phyloP scores from a whole-genome alignment of 1,140 invertebrate genomes.

The Yoshiicerus persimilis region DNA sequence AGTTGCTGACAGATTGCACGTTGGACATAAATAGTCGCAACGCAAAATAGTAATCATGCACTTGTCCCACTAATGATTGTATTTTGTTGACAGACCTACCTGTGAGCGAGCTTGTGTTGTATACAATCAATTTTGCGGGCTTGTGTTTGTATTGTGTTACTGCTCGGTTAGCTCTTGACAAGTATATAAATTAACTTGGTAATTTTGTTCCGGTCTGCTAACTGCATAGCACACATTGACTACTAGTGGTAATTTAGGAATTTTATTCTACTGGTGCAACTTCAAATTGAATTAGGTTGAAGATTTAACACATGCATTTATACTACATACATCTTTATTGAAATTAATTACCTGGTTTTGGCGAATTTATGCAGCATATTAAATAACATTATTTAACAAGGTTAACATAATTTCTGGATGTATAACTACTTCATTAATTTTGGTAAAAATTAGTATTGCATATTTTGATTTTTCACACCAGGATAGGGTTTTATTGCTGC shows the following conservation, averaged over 20 bases:
- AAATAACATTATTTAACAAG: too few relatives aligned
- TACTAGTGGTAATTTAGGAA: neutral
- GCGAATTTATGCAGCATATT: too few relatives aligned
- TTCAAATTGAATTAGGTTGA: too few relatives aligned
- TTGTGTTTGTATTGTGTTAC: neutral
- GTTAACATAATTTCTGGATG: too few relatives aligned
- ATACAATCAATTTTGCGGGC: neutral
- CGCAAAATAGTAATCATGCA: neutral
- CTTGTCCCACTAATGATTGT: neutral
- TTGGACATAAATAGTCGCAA: neutral
- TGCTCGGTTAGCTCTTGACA: neutral
- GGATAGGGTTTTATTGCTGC: too few relatives aligned
- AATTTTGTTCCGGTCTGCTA: neutral
- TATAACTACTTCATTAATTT: too few relatives aligned
- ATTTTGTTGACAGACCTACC: neutral
- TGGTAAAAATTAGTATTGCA: too few relatives aligned
- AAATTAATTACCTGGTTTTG: too few relatives aligned
- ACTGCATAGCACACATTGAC: neutral
- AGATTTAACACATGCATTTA: too few relatives aligned
- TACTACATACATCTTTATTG: too few relatives aligned
- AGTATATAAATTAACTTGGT: constrained; percentile 7
- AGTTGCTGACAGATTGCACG: neutral
- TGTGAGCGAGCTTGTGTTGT: neutral
- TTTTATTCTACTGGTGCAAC: neutral
- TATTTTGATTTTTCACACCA: too few relatives aligned